phyloP scores from a whole-genome alignment of 2,113 vertebrate species.

The Hyperoodon ampullatus region DNA sequence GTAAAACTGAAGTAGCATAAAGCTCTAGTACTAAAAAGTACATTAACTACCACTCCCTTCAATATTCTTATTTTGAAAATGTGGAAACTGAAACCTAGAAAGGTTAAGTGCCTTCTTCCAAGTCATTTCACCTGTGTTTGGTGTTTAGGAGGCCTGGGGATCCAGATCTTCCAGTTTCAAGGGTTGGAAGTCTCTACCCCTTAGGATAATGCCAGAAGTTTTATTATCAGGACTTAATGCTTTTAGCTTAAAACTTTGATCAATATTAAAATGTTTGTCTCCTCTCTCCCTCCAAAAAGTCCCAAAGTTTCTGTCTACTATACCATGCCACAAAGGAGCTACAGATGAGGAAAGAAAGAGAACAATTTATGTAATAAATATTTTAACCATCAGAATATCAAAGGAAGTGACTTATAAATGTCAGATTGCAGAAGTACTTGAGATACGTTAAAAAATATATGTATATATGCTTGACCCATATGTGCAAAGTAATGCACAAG shows the following conservation, averaged over 20 bases:
- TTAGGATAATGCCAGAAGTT: background rate
- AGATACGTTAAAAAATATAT: background rate
- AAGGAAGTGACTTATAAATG: background rate
- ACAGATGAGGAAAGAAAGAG: background rate
- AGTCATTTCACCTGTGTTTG: background rate
- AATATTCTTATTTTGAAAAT: background rate
- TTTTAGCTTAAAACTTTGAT: background rate
- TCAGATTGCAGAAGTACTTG: background rate
- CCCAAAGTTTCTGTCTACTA: background rate
- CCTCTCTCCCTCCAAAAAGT: background rate
- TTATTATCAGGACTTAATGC: background rate
- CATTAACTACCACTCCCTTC: background rate
- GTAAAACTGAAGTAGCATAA: background rate
- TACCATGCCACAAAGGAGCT: background rate
- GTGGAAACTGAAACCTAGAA: background rate
- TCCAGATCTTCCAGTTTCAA: background rate
- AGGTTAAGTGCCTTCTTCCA: background rate
- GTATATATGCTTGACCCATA: background rate
- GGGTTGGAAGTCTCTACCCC: too few species aligned
- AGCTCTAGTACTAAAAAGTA: background rate
- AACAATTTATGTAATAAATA: background rate
- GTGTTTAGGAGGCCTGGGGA: rapidly evolving
- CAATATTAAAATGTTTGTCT: background rate
- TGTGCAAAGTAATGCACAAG: background rate
- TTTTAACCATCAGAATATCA: background rate